These are phyloP conservation scores for Dysdera silvatica DNA, from an alignment of 1,140 invertebrate genomes.

Conservation along the genomic window DNA sequence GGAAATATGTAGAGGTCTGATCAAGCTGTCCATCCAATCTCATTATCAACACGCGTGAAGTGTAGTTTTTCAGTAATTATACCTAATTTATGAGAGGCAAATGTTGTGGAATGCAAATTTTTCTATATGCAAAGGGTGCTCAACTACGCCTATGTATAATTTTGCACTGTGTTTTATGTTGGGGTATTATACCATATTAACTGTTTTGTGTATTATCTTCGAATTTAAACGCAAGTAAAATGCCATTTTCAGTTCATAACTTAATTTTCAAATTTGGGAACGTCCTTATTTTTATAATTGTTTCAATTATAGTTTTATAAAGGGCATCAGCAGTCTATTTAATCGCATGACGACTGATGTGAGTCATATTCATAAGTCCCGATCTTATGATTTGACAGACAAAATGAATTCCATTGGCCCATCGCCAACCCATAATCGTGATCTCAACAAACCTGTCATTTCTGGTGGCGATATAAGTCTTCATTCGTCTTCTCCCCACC, in stretches of 20 bases:
- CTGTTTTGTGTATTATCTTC: too few relatives aligned
- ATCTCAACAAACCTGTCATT: slow-evolving; percentile 3
- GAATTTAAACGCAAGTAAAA: too few relatives aligned
- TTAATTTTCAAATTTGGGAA: neutral
- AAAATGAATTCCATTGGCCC: slow-evolving; percentile 9
- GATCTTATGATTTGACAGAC: slow-evolving; percentile 27
- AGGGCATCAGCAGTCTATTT: slow-evolving; percentile 31
- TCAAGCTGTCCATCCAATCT: too few relatives aligned
- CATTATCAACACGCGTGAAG: too few relatives aligned
- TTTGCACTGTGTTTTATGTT: too few relatives aligned
- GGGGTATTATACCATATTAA: too few relatives aligned
- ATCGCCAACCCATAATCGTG: slow-evolving; percentile 18
- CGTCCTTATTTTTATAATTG: neutral
- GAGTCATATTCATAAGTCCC: slow-evolving; percentile 28
- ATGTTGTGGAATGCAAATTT: too few relatives aligned
- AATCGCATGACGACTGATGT: slow-evolving; percentile 29
- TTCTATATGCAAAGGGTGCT: too few relatives aligned
- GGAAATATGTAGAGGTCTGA: too few relatives aligned
- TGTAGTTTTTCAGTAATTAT: too few relatives aligned
- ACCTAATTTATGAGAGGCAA: too few relatives aligned
- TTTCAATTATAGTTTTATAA: slow-evolving; percentile 26
- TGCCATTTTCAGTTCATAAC: neutral
- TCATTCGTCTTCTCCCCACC: slow-evolving; percentile 21
- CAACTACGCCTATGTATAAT: too few relatives aligned
- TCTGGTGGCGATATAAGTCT: slow-evolving; percentile 13